phyloP scores from a whole-genome alignment of 1,140 invertebrate genomes.

The Colletes gigas region DNA sequence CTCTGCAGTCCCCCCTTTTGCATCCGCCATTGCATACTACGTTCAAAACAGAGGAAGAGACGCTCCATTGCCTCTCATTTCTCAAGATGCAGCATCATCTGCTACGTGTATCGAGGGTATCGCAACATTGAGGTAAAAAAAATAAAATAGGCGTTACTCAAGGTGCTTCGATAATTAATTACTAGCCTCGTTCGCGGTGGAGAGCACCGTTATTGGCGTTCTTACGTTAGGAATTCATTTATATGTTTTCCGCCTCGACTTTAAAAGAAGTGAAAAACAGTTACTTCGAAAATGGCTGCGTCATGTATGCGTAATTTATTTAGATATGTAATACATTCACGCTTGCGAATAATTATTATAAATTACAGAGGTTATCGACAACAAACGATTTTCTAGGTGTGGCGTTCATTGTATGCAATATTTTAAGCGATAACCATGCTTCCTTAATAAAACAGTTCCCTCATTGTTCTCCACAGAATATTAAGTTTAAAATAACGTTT shows the following conservation, averaged over 20 bases:
- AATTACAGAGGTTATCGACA: neutral
- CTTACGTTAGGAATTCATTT: slow-evolving; percentile 22
- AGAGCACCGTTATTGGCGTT: slow-evolving; percentile 37
- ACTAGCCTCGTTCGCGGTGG: slow-evolving; percentile 1
- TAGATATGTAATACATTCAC: neutral
- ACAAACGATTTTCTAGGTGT: neutral
- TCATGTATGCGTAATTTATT: too few relatives aligned
- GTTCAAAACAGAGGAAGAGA: neutral
- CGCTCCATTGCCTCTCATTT: neutral
- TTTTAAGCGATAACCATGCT: neutral
- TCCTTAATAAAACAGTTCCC: neutral
- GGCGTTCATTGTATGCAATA: neutral
- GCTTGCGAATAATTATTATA: neutral
- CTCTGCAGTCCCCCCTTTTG: too few relatives aligned
- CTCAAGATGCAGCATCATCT: neutral
- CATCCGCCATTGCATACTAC: too few relatives aligned
- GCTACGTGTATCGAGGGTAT: neutral
- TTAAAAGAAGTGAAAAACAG: neutral
- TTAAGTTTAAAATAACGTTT: neutral
- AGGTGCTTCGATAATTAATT: slow-evolving; percentile 36
- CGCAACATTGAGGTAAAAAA: slow-evolving; percentile 1
- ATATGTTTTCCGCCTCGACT: slow-evolving; percentile 18
- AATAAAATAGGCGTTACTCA: slow-evolving; percentile 3
- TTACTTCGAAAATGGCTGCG: neutral
- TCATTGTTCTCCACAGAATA: neutral